Evolutionary conservation across 1,140 invertebrate species (phyloP).

Genomic region (Sinella curviseta): DNA sequence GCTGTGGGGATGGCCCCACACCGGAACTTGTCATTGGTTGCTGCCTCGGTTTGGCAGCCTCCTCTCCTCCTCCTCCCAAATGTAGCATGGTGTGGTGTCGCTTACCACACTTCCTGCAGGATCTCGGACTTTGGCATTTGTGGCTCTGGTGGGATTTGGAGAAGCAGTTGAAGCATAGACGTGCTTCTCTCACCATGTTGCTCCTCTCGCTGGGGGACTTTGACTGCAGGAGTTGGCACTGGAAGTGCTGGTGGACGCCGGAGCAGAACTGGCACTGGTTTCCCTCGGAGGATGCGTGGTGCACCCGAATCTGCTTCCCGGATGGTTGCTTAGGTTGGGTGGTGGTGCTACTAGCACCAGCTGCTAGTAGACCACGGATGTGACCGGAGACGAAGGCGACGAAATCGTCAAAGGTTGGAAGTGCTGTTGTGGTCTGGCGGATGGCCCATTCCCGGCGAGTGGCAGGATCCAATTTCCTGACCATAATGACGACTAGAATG

Average conservation of each 20-base stretch:
- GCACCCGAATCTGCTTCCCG: not conserved
- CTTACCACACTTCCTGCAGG: not conserved
- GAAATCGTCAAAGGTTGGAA: not conserved
- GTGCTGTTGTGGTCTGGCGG: not conserved
- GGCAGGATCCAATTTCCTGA: not conserved
- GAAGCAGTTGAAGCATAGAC: conserved; percentile 17
- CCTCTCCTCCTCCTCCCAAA: not conserved
- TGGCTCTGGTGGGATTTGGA: not conserved
- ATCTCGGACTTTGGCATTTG: not conserved
- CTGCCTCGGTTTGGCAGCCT: not conserved
- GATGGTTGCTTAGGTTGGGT: not conserved
- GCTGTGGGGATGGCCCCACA: not conserved
- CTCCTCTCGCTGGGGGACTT: not conserved
- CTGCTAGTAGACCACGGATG: not conserved
- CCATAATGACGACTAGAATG: not conserved
- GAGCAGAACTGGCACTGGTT: not conserved
- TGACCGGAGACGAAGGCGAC: not conserved
- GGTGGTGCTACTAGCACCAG: not conserved
- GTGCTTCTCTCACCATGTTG: not conserved
- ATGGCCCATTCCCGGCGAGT: not conserved
- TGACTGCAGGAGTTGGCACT: not conserved
- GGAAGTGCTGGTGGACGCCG: not conserved
- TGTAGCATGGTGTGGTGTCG: conserved; percentile 8
- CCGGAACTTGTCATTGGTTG: too few species aligned
- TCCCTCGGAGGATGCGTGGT: too few species aligned